A percentile compares a stretch with the other conserved stretches of the same genome.
These are phyloP conservation scores for Macropus fuliginosus DNA, from an alignment of 2,797 vertebrate species.

Conservation along the genomic window DNA sequence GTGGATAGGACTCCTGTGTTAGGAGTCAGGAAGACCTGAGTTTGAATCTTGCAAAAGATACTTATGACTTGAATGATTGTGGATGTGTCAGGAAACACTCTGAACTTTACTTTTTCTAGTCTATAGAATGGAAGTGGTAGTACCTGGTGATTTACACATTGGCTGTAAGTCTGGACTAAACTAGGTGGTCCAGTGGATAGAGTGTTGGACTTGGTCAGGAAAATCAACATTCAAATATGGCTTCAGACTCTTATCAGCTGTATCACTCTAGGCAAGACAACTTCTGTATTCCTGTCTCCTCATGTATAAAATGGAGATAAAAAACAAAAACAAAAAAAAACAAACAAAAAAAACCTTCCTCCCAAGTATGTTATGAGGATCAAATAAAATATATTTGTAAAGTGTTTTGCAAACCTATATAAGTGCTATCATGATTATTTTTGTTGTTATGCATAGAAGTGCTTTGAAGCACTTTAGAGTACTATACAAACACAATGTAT, in stretches of 20 bases:
- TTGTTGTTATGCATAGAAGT: background rate
- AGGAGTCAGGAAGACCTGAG: background rate
- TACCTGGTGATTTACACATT: background rate
- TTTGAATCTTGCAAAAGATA: background rate
- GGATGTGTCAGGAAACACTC: background rate
- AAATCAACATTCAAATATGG: background rate
- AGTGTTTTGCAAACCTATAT: background rate
- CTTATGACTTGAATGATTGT: background rate
- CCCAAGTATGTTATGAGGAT: background rate
- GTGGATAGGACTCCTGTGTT: background rate
- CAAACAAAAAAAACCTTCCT: too few species aligned
- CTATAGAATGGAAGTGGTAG: background rate
- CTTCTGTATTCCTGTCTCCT: background rate
- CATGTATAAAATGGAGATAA: background rate
- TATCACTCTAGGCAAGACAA: background rate
- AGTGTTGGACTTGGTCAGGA: background rate
- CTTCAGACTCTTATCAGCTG: background rate
- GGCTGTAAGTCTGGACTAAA: background rate
- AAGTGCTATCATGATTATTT: background rate
- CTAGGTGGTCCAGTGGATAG: background rate
- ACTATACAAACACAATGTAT: background rate
- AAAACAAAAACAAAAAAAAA: too few species aligned
- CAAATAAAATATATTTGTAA: background rate
- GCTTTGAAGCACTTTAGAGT: background rate
- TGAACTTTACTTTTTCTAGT: background rate